phyloP scores from a whole-genome alignment of 2,888 invertebrate genomes.

The Heteropelma amictum region DNA sequence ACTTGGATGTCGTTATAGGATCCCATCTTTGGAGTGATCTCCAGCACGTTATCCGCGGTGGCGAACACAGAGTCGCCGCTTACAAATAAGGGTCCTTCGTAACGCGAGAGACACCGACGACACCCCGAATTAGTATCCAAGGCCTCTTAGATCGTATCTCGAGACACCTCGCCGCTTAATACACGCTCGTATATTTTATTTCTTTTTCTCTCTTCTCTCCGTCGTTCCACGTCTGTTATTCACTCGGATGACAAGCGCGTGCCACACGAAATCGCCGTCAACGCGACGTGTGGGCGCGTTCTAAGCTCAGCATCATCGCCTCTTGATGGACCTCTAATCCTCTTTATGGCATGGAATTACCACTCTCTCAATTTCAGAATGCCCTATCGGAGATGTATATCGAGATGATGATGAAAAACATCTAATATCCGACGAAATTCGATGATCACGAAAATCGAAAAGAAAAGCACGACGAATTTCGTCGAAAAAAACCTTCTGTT shows the following conservation, averaged over 20 bases:
- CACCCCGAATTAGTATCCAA: constrained; percentile 71
- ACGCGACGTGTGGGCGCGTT: constrained; percentile 46
- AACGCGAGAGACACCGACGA: constrained; percentile 59
- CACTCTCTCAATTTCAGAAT: neutral
- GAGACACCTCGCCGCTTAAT: constrained; percentile 34
- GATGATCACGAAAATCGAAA: too few relatives aligned
- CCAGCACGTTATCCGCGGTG: constrained; percentile 55
- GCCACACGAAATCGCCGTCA: constrained; percentile 49
- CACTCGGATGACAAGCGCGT: constrained; percentile 58
- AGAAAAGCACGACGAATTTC: too few relatives aligned
- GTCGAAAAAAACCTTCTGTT: too few relatives aligned
- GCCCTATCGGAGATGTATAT: neutral
- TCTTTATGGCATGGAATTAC: constrained; percentile 6
- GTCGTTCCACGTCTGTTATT: neutral
- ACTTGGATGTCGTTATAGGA: neutral
- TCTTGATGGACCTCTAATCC: constrained; percentile 30
- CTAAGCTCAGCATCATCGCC: constrained; percentile 34
- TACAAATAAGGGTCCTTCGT: constrained; percentile 69
- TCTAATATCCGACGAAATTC: too few relatives aligned
- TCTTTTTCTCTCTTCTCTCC: neutral
- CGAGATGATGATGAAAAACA: neutral
- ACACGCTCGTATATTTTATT: neutral
- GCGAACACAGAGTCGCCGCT: constrained; percentile 65
- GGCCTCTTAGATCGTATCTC: constrained; percentile 69
- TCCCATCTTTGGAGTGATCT: constrained; percentile 34